Base-by-base conservation (phyloP, 2,888 invertebrate species). In the Rhagonycha lutea region DNA sequence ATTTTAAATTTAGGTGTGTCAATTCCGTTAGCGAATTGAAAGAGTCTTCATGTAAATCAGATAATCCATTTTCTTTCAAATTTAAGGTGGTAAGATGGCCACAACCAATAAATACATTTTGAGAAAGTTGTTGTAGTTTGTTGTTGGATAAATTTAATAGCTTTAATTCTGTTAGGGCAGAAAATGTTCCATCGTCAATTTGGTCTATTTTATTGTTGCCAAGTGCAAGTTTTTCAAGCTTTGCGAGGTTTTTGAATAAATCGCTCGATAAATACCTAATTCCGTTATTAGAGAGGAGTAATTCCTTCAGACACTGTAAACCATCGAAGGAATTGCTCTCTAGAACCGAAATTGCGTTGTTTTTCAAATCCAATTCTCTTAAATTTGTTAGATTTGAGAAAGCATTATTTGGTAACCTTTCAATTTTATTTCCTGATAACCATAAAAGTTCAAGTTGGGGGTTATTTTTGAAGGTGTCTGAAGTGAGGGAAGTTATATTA, bases 341-440 rank as follows among this genome's bases (percentile, higher is more conserved):
- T 10, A 76, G 2, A 10, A 24, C 32, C 14, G 61, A 32, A 61
- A 73, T 68, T 14, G 61, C 61, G 14, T 71, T 73, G 18, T 70
- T 62, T 47, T 76, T 73, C 14, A 76, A 68, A 9, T 62, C 14
- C 32, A 76, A 61, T 11, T 32, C 12, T 9, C 9, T 29, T 28
- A 76, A 29, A 9, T 11, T 5, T 9, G 70, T 10, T 0, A 76
- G 32, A 47, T 67, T 74, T 18, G 18, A 61, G 29, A 76, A 76
- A n/a, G 63, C 29, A 14, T 69, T 61, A 5, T 61, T 26, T n/a
- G 47, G 63, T 24, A 76, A 7, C 11, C 14, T 9, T n/a, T 60
- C 67, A 9, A 76, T 73, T 8, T 73, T 70, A 28, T 76, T 76
- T 23, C 68, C 71, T 0, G 73, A 70, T 7, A 76, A 32, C 73